These are phyloP conservation scores for Pseudolaguvia tuberculata DNA, from an alignment of 2,113 vertebrate genomes.

Conservation along the genomic window DNA sequence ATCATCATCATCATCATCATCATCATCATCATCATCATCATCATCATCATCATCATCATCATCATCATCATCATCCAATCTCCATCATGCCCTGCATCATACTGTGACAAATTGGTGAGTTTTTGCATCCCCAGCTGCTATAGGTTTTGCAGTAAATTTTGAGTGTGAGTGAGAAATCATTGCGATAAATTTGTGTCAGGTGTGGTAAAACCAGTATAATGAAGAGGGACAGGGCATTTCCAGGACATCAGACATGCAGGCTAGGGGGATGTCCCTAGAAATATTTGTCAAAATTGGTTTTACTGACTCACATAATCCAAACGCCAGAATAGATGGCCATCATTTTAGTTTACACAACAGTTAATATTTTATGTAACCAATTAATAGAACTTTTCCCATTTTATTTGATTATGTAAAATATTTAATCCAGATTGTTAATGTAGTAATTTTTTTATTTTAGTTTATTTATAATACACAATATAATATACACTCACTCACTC, in stretches of 20 bases:
- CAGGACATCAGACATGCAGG: constrained; percentile 29
- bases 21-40: too few species aligned
- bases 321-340: constrained; percentile 41
- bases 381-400: neutral
- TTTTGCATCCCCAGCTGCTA: neutral
- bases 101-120: neutral
- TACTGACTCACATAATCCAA: constrained; percentile 55
- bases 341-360: neutral
- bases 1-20: too few species aligned
- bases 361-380: neutral
- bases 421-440: neutral
- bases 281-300: constrained; percentile 57
- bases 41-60: too few species aligned
- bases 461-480: neutral
- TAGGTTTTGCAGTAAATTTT: neutral
- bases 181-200: constrained; percentile 12
- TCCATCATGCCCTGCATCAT: too few species aligned
- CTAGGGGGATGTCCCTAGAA: constrained; percentile 41
- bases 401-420: neutral
- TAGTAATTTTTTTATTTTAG: neutral
- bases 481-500: too few species aligned
- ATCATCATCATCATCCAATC: too few species aligned
- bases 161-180: neutral
- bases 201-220: constrained; percentile 32
- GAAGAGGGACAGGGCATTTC: constrained; percentile 46